Conservation (phyloP, 2,113 vertebrate genomes). For the Tragelaphus strepsiceros region DNA sequence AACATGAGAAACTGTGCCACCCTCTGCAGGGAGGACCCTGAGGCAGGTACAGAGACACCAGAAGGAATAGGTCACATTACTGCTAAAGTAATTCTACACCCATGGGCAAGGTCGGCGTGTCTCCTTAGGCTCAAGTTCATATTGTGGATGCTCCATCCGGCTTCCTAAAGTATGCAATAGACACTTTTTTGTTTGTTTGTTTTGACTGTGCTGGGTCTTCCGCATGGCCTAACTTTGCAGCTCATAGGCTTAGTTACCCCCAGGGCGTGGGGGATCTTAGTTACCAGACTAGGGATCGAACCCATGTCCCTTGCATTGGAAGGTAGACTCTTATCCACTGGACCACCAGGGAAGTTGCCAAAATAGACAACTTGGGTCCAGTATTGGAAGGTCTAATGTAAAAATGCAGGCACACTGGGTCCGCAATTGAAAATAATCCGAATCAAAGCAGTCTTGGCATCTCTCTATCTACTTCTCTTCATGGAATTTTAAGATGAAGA, state of each 20-base stretch:
- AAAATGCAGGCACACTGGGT: not conserved
- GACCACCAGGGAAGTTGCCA: not conserved
- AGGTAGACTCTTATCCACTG: not conserved
- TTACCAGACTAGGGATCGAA: not conserved
- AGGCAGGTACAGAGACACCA: rapidly evolving
- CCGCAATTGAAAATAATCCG: not conserved
- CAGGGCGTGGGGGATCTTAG: rapidly evolving
- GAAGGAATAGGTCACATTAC: not conserved
- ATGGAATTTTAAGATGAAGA: not conserved
- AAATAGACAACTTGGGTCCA: not conserved
- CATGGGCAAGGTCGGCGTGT: too few relatives aligned
- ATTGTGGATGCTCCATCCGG: not conserved
- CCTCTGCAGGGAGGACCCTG: not conserved
- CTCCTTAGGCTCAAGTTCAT: not conserved
- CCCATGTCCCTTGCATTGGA: not conserved
- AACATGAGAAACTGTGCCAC: too few relatives aligned
- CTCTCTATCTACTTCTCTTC: not conserved
- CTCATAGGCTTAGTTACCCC: not conserved
- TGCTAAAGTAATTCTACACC: not conserved
- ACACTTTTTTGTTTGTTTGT: not conserved
- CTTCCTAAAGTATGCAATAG: not conserved
- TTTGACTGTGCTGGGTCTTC: not conserved
- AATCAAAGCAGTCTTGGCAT: not conserved
- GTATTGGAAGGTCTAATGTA: not conserved
- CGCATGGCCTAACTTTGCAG: not conserved